phyloP scores from a whole-genome alignment of 2,797 vertebrate genomes.

The Masticophis lateralis region DNA sequence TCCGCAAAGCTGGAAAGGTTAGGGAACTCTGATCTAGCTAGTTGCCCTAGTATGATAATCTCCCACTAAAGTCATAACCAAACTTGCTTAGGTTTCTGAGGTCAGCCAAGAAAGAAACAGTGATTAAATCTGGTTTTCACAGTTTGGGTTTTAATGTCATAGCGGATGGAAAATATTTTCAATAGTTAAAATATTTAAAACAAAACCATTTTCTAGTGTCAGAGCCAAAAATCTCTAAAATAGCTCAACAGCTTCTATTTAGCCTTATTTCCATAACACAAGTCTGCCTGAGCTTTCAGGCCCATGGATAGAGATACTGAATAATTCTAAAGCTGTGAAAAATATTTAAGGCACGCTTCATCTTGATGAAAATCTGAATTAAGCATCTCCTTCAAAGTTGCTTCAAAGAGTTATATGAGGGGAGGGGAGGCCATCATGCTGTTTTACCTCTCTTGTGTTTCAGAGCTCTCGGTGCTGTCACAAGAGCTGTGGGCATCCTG shows the following conservation, averaged over 20 bases:
- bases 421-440: neutral
- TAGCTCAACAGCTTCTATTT: neutral
- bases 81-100: neutral
- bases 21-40: neutral
- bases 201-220: neutral
- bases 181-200: neutral
- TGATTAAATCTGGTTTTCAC: neutral
- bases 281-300: neutral
- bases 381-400: neutral
- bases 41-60: neutral
- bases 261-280: neutral
- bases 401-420: neutral
- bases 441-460: neutral
- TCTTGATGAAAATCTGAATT: neutral
- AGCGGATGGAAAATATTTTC: neutral
- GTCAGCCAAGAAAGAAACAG: neutral
- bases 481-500: neutral
- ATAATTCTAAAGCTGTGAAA: neutral
- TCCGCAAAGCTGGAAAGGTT: no score
- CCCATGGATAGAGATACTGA: neutral
- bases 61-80: neutral
- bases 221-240: neutral
- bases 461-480: neutral
- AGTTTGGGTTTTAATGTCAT: neutral
- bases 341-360: neutral